A percentile compares a stretch with the other conserved stretches of the same genome.
Conservation (phyloP, 2,888 invertebrate genomes). For the Aspidiotus rigidus region DNA sequence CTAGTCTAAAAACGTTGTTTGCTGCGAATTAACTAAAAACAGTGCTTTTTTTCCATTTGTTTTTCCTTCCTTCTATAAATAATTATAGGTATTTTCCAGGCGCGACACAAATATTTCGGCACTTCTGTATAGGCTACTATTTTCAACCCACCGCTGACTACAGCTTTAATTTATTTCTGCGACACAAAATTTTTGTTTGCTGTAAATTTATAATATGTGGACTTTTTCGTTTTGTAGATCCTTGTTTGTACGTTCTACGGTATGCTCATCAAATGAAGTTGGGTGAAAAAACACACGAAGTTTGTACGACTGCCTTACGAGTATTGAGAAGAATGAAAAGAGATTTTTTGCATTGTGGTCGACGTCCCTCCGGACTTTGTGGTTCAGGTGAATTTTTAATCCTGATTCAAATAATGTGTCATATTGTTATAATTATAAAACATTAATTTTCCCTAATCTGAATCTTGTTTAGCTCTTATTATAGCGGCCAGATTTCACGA, state of each 20-base stretch:
- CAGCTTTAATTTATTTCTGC: too few species aligned
- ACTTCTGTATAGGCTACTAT: too few species aligned
- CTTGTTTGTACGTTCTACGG: constrained; percentile 87
- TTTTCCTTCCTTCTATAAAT: too few species aligned
- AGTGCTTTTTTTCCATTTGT: too few species aligned
- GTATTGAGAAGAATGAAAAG: constrained; percentile 95
- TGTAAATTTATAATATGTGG: too few species aligned
- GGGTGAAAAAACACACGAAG: constrained; percentile 85
- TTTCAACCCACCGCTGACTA: too few species aligned
- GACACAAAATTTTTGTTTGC: too few species aligned
- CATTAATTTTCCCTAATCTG: not conserved
- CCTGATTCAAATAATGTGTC: not conserved
- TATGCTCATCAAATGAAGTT: constrained; percentile 90
- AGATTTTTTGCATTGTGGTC: constrained; percentile 92
- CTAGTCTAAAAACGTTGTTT: too few species aligned
- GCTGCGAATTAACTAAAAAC: too few species aligned
- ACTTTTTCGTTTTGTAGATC: constrained; percentile 53
- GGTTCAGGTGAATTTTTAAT: constrained; percentile 55
- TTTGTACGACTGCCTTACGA: constrained; percentile 86
- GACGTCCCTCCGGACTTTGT: constrained; percentile 92
- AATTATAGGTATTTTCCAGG: too few species aligned
- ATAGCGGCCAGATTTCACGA: constrained; percentile 90
- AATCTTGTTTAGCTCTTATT: constrained; percentile 56
- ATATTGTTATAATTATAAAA: not conserved
- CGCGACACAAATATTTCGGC: too few species aligned